These are phyloP conservation scores for Chaetodon trifasciatus DNA, from an alignment of 2,797 vertebrate species.

Conservation along the genomic window DNA sequence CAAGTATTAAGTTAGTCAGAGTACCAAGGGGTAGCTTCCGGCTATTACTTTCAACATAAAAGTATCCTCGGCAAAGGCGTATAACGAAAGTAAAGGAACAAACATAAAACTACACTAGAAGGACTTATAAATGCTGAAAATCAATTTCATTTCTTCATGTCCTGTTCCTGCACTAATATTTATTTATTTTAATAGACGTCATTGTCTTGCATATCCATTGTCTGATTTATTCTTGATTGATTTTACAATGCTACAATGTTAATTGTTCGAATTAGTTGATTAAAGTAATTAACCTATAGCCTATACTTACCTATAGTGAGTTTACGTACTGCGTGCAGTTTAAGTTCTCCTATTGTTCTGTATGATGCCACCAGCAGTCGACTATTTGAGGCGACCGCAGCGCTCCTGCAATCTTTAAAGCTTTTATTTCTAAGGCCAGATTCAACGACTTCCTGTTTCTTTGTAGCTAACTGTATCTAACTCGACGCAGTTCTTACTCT, in stretches of 20 bases:
- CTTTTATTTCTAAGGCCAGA: slow-evolving; percentile 45
- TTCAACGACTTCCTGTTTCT: slow-evolving; percentile 26
- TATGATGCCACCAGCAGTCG: no score
- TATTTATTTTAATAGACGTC: neutral
- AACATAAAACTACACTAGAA: neutral
- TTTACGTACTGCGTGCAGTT: no score
- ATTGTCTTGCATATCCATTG: neutral
- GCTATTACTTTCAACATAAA: slow-evolving; percentile 46
- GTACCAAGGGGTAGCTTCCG: neutral
- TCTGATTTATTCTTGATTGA: no score
- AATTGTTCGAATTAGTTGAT: neutral
- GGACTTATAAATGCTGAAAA: neutral
- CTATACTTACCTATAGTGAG: no score
- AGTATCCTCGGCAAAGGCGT: rapidly evolving
- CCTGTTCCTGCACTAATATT: no score
- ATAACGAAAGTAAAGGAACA: rapidly evolving
- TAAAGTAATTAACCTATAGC: no score
- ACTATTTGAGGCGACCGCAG: neutral
- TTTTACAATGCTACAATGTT: neutral
- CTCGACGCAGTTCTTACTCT: slow-evolving; percentile 40
- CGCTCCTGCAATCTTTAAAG: rapidly evolving
- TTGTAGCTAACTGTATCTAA: rapidly evolving
- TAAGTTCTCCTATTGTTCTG: no score
- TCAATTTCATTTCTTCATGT: no score
- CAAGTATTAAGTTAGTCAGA: slow-evolving; percentile 15